Evolutionary conservation across 2,797 vertebrate genomes (phyloP), one percentile per base, ranked within the genome.

Genomic region (Crypturellus tataupa): DNA sequence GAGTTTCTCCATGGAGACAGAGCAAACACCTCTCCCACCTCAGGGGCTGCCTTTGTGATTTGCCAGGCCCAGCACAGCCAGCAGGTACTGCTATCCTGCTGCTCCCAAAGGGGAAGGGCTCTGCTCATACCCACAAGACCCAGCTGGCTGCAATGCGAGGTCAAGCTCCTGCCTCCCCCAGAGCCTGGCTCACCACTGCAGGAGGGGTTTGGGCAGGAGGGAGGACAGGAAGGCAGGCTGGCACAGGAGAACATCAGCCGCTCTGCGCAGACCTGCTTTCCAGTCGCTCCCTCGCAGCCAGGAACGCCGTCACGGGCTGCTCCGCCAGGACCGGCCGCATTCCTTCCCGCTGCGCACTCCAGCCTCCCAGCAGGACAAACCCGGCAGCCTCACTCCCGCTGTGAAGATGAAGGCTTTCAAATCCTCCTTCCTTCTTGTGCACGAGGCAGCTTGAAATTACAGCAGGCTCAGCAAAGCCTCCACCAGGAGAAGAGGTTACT

Each of bases 241-340:
- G 19, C 9, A 77, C 11, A 8, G 5, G 29, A 55, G 31, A 35
- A 77, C 44, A 80, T 58, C 1, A 0, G 42, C 42, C 1, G 2
- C 23, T 67, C 37, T 8, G 11, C 37, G 68, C 68, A 68, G 87
- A 98, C 98, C 98, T 97, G 71, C 96, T 98, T 96, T 97, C 98
- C 99, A 98, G 97, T 94, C 33, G 75, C 95, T 97, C 98, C 98
- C 87, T 97, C 91, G 96, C 97, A 98, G 98, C 98, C 99, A 97
- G 97, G 94, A 98, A 96, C 97, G 95, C 95, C 60, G 3, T 1
- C 89, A 97, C 56, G 1, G 3, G 9, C 27, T 73, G 64, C 89
- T 64, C 40, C 0, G 4, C 81, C 65, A 51, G 58, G 55, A 39
- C 4, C 63, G 70, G 80, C 64, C 12, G 2, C 78, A 59, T 80